Percentiles rank a stretch among this genome's conserved stretches.
These are phyloP conservation scores for Acrocephalus kingi DNA, from an alignment of 2,113 vertebrate genomes.

Conservation along the genomic window DNA sequence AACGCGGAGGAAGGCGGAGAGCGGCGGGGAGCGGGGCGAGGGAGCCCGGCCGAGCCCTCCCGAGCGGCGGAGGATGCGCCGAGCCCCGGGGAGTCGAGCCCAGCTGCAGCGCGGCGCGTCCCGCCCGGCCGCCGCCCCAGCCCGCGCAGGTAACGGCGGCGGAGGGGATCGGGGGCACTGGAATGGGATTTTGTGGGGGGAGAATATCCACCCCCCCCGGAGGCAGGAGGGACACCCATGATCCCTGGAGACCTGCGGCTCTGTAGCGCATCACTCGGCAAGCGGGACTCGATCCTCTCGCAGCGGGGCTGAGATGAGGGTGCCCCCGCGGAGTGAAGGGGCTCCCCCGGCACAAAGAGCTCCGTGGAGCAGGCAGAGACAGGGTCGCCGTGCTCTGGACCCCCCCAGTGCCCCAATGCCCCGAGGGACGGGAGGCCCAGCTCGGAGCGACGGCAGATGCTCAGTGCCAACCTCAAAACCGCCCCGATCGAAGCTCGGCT, in stretches of 20 bases:
- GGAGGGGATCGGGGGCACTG: not conserved
- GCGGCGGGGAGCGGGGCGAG: not conserved
- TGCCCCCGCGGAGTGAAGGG: not conserved
- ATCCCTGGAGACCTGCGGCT: not conserved
- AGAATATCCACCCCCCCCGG: not conserved
- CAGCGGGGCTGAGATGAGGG: not conserved
- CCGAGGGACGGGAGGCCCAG: not conserved
- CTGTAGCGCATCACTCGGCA: not conserved
- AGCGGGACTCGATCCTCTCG: not conserved
- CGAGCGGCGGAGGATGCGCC: conserved; percentile 35
- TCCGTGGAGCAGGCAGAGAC: not conserved
- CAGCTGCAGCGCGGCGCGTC: conserved; percentile 32
- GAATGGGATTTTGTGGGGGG: not conserved
- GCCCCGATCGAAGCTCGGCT: conserved; percentile 1
- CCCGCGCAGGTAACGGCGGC: conserved; percentile 2
- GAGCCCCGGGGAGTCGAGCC: conserved; percentile 21
- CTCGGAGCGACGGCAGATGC: not conserved
- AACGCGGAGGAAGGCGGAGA: not conserved
- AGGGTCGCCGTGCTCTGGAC: not conserved
- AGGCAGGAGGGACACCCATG: not conserved
- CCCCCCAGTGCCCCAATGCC: not conserved
- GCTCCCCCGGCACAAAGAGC: not conserved
- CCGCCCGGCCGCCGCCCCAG: not conserved
- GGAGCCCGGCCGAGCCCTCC: conserved; percentile 23
- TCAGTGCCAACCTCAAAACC: conserved; percentile 31